These are phyloP conservation scores for Chaetops frenatus DNA, from an alignment of 2,113 vertebrate species.

Conservation along the genomic window DNA sequence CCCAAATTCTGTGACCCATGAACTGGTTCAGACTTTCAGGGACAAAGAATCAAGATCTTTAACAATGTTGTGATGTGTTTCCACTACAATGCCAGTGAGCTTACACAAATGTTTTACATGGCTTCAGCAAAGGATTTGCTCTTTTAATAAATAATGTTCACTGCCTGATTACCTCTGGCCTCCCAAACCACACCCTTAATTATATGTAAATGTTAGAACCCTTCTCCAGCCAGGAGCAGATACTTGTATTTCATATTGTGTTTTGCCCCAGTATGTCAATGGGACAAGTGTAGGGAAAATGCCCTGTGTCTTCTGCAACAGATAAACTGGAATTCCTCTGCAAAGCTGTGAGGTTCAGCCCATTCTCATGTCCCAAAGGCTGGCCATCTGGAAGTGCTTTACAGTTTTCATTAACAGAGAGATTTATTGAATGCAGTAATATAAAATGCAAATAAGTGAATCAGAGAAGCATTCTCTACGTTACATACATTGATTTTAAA, in stretches of 20 bases:
- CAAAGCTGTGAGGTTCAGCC: background rate
- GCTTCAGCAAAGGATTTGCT: background rate
- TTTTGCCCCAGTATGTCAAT: background rate
- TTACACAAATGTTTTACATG: background rate
- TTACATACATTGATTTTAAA: background rate
- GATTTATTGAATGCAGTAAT: background rate
- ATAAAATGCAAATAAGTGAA: conserved; percentile 16
- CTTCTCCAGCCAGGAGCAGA: background rate
- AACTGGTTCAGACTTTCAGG: background rate
- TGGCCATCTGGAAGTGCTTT: conserved; percentile 7
- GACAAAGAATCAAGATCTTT: background rate
- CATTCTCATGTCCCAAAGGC: background rate
- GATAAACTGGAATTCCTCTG: background rate
- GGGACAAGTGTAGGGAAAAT: background rate
- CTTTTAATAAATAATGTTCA: background rate
- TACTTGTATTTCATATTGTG: background rate
- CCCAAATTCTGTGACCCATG: background rate
- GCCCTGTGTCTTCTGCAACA: background rate
- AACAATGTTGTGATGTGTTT: background rate
- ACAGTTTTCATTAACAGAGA: background rate
- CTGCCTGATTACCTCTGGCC: background rate
- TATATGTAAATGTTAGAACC: background rate
- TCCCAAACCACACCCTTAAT: background rate
- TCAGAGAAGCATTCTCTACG: background rate
- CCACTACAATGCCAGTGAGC: background rate